Percentiles rank a stretch among this genome's conserved stretches.
Evolutionary conservation across 2,888 invertebrate genomes (phyloP).

Genomic region (Caradrina clavipalpis): DNA sequence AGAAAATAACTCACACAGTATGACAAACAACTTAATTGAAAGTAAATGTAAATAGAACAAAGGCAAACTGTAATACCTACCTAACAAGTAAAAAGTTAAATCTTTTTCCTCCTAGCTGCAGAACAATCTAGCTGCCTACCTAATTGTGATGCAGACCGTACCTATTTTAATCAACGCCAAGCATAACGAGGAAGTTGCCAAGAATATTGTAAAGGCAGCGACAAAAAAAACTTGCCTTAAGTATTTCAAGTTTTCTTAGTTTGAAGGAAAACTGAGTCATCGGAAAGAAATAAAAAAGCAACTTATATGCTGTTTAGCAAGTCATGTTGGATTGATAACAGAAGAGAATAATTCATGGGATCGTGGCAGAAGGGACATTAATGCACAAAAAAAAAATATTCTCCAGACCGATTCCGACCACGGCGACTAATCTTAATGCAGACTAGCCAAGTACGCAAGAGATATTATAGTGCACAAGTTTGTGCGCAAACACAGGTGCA

Average conservation of each 20-base stretch:
- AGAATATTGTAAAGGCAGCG: conserved; percentile 36
- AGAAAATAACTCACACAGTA: not conserved
- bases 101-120: not conserved
- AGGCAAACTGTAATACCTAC: not conserved
- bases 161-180: conserved; percentile 50
- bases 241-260: conserved; percentile 37
- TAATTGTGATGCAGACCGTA: conserved; percentile 34
- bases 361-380: no score
- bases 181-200: conserved; percentile 41
- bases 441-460: no score
- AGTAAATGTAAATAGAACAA: not conserved
- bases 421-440: no score
- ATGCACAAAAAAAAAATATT: no score
- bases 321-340: not conserved
- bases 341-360: not conserved
- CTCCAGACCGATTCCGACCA: no score
- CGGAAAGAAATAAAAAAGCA: not conserved
- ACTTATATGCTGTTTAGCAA: not conserved
- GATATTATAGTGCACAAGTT: no score
- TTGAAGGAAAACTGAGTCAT: conserved; percentile 18
- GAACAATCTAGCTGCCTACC: conserved; percentile 1
- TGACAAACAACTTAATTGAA: not conserved
- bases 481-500: no score
- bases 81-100: not conserved
- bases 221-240: conserved; percentile 27